Percentiles rank a stretch among this genome's conserved stretches.
phyloP scores from a whole-genome alignment of 2,113 vertebrate species.

The Pitta sordida region DNA sequence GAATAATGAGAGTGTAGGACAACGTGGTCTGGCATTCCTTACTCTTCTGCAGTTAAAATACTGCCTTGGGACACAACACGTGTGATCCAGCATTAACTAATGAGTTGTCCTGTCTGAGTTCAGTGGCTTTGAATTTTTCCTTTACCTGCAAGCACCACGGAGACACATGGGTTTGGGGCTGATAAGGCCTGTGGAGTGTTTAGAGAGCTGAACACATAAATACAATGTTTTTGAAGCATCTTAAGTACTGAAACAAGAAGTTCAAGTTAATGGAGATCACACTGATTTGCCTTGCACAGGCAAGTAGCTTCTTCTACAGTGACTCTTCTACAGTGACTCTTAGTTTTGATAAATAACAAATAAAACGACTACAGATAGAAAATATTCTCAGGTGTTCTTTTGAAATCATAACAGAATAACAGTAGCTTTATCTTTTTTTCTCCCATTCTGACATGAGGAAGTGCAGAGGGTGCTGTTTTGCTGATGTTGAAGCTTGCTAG shows the following conservation, averaged over 20 bases:
- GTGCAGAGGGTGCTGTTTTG: neutral
- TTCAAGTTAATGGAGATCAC: neutral
- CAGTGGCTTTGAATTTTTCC: neutral
- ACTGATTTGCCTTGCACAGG: neutral
- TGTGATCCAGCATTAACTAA: neutral
- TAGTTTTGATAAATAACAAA: neutral
- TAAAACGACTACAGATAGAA: neutral
- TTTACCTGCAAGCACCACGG: neutral
- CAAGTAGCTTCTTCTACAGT: neutral
- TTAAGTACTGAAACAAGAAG: neutral
- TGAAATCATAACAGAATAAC: neutral
- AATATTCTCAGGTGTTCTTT: neutral
- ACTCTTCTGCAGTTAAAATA: neutral
- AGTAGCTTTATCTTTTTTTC: neutral
- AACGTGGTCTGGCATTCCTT: neutral
- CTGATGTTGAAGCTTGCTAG: neutral
- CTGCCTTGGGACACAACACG: neutral
- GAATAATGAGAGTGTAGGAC: neutral
- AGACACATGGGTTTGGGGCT: neutral
- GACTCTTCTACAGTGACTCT: neutral
- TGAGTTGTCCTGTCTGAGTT: neutral
- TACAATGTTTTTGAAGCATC: neutral
- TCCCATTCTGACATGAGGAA: neutral
- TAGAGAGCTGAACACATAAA: neutral
- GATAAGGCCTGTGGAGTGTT: neutral